A percentile compares a stretch with the other conserved stretches of the same genome.
phyloP scores from a whole-genome alignment of 2,888 invertebrate genomes.

The Emesis russula region DNA sequence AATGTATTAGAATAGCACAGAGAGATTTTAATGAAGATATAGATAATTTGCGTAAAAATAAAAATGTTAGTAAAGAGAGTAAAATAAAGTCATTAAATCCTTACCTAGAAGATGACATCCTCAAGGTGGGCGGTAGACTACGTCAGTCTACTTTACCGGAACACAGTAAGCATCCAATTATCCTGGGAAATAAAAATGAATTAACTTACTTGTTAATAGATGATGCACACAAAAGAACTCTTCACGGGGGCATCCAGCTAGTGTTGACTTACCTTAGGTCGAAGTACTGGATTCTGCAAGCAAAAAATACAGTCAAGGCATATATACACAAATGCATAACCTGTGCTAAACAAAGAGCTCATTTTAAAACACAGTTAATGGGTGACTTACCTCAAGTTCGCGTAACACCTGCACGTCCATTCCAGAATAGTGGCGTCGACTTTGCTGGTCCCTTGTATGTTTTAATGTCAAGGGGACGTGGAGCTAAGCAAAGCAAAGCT shows the following conservation, averaged over 20 bases:
- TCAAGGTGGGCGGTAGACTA: slow-evolving; percentile 39
- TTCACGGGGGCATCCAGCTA: slow-evolving; percentile 71
- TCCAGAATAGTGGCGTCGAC: neutral
- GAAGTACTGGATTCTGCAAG: slow-evolving; percentile 31
- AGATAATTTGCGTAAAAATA: slow-evolving; percentile 30
- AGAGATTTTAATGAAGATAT: neutral
- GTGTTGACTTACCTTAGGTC: slow-evolving; percentile 29
- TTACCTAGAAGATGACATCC: slow-evolving; percentile 63
- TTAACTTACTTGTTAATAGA: slow-evolving; percentile 74
- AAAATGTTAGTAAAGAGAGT: slow-evolving; percentile 45
- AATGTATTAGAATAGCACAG: slow-evolving; percentile 7
- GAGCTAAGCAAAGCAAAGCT: neutral
- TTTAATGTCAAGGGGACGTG: neutral
- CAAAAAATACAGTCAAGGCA: neutral
- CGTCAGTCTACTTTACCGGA: slow-evolving; percentile 50
- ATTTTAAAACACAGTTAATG: neutral
- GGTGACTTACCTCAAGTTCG: neutral
- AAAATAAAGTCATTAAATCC: slow-evolving; percentile 75
- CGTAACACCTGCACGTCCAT: neutral
- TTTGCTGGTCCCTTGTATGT: neutral
- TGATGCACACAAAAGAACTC: slow-evolving; percentile 63
- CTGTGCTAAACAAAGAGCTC: neutral
- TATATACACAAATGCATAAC: neutral
- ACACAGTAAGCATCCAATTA: slow-evolving; percentile 71
- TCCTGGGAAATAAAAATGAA: slow-evolving; percentile 71